Conservation (phyloP, 1,140 invertebrate species). For the Pissodes strobi region DNA sequence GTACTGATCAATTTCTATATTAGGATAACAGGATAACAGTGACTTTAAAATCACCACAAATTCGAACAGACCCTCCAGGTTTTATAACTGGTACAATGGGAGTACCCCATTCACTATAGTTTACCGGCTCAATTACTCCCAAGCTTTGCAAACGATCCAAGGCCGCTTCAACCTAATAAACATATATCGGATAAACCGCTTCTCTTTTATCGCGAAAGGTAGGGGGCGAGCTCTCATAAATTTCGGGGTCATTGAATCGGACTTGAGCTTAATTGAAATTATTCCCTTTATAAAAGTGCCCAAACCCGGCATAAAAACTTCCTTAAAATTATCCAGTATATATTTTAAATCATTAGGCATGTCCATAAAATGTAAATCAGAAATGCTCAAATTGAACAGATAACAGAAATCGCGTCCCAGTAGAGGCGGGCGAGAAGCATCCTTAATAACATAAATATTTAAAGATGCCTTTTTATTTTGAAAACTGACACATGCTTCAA, state of each 20-base stretch:
- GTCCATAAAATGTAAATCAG: not conserved
- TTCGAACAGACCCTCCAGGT: slow-evolving; percentile 50
- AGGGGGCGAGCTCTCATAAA: slow-evolving; percentile 24
- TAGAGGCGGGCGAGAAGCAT: not conserved
- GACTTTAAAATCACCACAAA: too few relatives aligned
- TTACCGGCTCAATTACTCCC: slow-evolving; percentile 13
- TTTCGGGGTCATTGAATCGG: slow-evolving; percentile 6
- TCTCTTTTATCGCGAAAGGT: slow-evolving; percentile 10
- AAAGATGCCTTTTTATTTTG: too few relatives aligned
- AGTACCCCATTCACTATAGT: slow-evolving; percentile 49
- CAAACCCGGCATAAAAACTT: too few relatives aligned
- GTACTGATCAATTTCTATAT: slow-evolving; percentile 50
- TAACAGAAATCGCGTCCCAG: not conserved
- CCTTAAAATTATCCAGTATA: not conserved
- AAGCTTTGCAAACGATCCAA: not conserved
- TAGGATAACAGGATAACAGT: slow-evolving; percentile 51
- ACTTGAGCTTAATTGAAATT: slow-evolving; percentile 7
- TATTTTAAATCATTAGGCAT: not conserved
- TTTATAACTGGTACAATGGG: slow-evolving; percentile 58
- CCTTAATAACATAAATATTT: not conserved
- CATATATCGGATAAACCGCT: too few relatives aligned
- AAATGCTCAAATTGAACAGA: not conserved
- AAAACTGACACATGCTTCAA: too few relatives aligned
- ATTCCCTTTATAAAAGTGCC: not conserved
- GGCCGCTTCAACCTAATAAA: slow-evolving; percentile 23